Evolutionary conservation across 1,140 invertebrate genomes (phyloP), one percentile per base, ranked within the genome.

Genomic region (Procambarus clarkii): DNA sequence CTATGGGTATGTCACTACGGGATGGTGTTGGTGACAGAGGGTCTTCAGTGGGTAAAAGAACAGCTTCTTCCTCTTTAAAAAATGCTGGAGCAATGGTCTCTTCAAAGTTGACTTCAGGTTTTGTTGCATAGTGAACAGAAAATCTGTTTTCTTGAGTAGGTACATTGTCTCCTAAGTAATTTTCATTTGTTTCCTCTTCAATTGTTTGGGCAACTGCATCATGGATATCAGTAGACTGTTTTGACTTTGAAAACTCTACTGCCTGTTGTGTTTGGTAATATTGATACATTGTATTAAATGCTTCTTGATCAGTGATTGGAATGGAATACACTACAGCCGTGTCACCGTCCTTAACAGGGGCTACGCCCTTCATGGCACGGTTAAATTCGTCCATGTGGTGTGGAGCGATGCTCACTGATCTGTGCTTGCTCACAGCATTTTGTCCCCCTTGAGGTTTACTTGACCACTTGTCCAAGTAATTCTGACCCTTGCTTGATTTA

Each of bases 271-370:
- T 21, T 64, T 91, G 90, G 84, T 91, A 91, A 21, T 86, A 74
- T 15, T 86, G 77, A 64, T 91, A 91, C 90, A 91, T 91, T 21
- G 90, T 54, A 50, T 91, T 86, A 50, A 91, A 91, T 2, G 90
- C 90, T 44, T 91, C 85, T 45, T 76, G 84, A 50, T 91, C 64
- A 13, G 84, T 91, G 84, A 91, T 91, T 5, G 90, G 90, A 15
- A 91, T 74, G 11, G 84, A 87, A 78, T 91, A 91, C n/a, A 91
- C 90, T 45, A 91, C 78, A 5, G 77, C 84, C 9, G 78, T 91
- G 78, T 91, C 69, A 21, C 90, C 90, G 46, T 91, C 84, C 44
- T 74, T 86, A 45, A 91, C 64, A 34, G 78, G 45, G n/a, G 84
- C 60, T 8, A n/a, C 83, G 3, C 64, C 64, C 18, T 81, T 24